phyloP scores from a whole-genome alignment of 2,797 vertebrate genomes.

The Diceros bicornis region DNA sequence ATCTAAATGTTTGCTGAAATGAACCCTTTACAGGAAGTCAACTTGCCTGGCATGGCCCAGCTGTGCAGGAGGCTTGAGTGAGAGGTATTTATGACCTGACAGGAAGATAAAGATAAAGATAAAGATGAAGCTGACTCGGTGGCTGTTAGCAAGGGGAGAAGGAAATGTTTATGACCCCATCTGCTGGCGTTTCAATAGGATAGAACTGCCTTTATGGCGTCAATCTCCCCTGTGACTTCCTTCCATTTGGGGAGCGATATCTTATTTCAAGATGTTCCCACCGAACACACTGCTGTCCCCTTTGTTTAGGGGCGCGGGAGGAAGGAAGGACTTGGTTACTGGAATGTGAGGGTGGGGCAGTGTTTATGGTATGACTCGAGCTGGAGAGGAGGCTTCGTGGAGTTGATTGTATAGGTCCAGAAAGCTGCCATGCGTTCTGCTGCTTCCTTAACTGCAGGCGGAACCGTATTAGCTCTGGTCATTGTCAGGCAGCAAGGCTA shows the following conservation, averaged over 20 bases:
- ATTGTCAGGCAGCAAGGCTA: slow-evolving; percentile 12
- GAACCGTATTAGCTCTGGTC: slow-evolving; percentile 39
- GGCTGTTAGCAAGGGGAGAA: slow-evolving; percentile 87
- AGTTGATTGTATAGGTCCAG: slow-evolving; percentile 53
- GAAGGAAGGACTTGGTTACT: slow-evolving; percentile 86
- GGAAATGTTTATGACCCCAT: slow-evolving; percentile 90
- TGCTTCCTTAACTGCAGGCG: slow-evolving; percentile 56
- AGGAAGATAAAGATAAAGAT: slow-evolving; percentile 89
- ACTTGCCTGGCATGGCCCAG: slow-evolving; percentile 84
- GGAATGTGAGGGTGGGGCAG: slow-evolving; percentile 67
- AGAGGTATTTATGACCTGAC: slow-evolving; percentile 91
- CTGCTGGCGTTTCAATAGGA: slow-evolving; percentile 89
- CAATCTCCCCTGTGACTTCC: slow-evolving; percentile 88
- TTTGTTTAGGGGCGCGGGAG: slow-evolving; percentile 82
- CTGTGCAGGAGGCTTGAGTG: slow-evolving; percentile 85
- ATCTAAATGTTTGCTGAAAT: slow-evolving; percentile 78
- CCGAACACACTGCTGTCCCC: slow-evolving; percentile 79
- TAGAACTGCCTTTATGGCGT: slow-evolving; percentile 88
- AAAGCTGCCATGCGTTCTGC: slow-evolving; percentile 51
- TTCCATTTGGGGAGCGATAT: slow-evolving; percentile 87
- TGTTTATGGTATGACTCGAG: slow-evolving; percentile 34
- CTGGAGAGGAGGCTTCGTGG: slow-evolving; percentile 12
- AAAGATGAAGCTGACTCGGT: slow-evolving; percentile 87
- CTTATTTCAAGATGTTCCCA: slow-evolving; percentile 89
- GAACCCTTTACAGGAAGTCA: slow-evolving; percentile 86